phyloP scores from a whole-genome alignment of 1,140 invertebrate species.

The Neodiprion lecontei region DNA sequence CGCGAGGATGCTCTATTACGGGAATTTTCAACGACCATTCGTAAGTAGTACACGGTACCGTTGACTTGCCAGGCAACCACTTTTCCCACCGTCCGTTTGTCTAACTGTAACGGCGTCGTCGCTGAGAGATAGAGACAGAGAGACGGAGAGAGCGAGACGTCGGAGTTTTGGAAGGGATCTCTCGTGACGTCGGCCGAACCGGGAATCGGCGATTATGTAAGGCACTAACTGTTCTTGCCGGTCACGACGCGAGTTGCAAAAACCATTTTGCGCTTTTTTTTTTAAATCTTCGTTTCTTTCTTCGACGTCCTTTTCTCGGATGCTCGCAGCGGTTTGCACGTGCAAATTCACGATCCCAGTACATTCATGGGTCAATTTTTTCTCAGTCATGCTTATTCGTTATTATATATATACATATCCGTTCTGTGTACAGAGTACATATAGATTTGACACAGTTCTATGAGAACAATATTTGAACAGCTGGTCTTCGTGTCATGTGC shows the following conservation, averaged over 20 bases:
- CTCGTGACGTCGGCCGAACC: neutral
- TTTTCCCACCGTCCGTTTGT: slow-evolving; percentile 7
- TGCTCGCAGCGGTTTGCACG: no score
- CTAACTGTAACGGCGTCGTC: slow-evolving; percentile 6
- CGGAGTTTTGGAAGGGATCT: neutral
- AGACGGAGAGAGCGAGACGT: neutral
- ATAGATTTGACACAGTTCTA: slow-evolving; percentile 3
- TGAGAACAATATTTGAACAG: no score
- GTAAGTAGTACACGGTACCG: slow-evolving; percentile 3
- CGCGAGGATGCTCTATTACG: no score
- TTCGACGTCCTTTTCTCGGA: no score
- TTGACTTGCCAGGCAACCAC: neutral
- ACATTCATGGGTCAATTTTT: neutral
- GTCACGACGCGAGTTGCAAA: neutral
- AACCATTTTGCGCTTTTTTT: neutral
- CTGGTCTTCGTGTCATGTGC: no score
- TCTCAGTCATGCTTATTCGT: neutral
- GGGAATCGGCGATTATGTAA: neutral
- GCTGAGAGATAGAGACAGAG: neutral
- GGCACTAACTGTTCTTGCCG: neutral
- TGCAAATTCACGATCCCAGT: no score
- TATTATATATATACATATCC: no score
- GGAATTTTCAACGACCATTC: neutral
- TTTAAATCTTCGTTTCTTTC: no score
- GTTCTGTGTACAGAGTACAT: neutral